Base-by-base conservation (phyloP, 1,140 invertebrate species). In the Berghia stephanieae region DNA sequence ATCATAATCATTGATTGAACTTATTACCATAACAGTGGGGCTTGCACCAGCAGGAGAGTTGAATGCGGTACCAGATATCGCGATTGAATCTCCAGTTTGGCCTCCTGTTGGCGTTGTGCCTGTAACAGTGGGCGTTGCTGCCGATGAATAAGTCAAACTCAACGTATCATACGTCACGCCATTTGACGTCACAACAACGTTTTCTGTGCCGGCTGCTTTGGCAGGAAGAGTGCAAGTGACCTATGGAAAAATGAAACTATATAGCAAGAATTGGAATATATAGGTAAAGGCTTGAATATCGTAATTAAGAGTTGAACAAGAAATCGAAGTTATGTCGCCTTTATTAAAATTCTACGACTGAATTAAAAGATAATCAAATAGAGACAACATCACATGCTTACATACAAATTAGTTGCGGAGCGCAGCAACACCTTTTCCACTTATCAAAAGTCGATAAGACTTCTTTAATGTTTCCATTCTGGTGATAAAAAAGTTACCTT, bases 1-100 rank as follows among this genome's bases (percentile, higher is more conserved):
- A n/a, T n/a, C n/a, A n/a, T n/a, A n/a, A n/a, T n/a, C n/a, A n/a
- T n/a, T n/a, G n/a, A n/a, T n/a, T n/a, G n/a, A n/a, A n/a, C n/a
- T n/a, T n/a, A n/a, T n/a, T n/a, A n/a, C n/a, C n/a, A n/a, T n/a
- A 13, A 42, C 70, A 2, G 86, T 82, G 21, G 27, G 68, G 34
- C 80, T 82, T 5, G 82, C 57, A 8, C 16, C 24, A 16, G 40
- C 10, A 21, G 16, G 69, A 21, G 70, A 44, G 13, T 71, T 78
- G 49, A 86, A 82, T 6, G 70, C 75, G 16, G 57, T 79, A 21
- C 85, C 84, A 8, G 68, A 70, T 10, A 87, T 77, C 13, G 78
- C 82, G 8, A 86, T 71, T 0, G 36, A 40, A 3, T 68, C 49
- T 3, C 69, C 79, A 24, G 49, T 36, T 21, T 55, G 40, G 5